Evolutionary conservation across 2,113 vertebrate genomes (phyloP).

Genomic region (Uropsilus gracilis): DNA sequence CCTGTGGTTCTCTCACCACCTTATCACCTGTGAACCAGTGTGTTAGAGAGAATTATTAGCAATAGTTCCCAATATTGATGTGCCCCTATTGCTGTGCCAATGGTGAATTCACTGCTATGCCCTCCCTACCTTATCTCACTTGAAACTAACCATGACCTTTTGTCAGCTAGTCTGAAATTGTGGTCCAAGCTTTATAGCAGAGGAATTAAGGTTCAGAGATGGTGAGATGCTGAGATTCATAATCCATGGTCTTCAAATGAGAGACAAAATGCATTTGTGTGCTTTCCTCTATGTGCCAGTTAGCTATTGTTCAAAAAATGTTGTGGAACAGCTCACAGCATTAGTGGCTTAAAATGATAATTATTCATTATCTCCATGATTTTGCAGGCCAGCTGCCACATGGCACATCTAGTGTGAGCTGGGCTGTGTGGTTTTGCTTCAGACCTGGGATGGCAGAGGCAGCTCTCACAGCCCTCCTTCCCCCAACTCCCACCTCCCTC

Average conservation of each 20-base stretch:
- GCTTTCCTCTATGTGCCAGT: neutral
- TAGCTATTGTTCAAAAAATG: conserved; percentile 11
- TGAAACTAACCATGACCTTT: neutral
- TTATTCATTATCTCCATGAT: neutral
- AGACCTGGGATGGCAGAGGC: neutral
- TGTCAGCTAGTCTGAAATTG: neutral
- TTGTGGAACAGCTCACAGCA: neutral
- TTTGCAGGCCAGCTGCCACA: neutral
- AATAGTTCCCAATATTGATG: neutral
- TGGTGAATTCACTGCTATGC: neutral
- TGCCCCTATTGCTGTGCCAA: neutral
- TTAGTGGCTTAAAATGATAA: conserved; percentile 15
- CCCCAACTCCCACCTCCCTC: neutral
- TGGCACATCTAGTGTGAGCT: neutral
- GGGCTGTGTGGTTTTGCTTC: neutral
- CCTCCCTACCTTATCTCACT: neutral
- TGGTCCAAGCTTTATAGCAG: neutral
- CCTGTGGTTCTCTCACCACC: too few relatives aligned
- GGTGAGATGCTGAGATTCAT: neutral
- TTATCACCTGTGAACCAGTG: too few relatives aligned
- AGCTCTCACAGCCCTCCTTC: neutral
- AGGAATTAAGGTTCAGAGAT: conserved; percentile 5
- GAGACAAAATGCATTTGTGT: neutral
- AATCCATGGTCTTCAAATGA: neutral
- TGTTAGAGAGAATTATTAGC: neutral